A percentile compares a stretch with the other conserved stretches of the same genome.
Conservation (phyloP, 2,113 vertebrate species). For the Dicentrarchus labrax region DNA sequence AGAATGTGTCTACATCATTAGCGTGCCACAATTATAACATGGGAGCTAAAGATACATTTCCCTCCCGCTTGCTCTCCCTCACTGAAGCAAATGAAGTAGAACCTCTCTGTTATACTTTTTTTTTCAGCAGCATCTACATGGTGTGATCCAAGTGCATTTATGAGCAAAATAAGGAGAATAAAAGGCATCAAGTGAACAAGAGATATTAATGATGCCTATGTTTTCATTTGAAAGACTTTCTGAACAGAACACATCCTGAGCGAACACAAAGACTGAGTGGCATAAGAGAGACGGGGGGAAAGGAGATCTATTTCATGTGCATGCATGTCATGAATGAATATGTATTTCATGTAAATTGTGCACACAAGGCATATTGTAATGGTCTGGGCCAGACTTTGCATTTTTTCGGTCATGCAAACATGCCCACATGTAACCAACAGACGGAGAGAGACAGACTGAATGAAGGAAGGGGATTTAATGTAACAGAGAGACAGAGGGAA, state of each 20-base stretch:
- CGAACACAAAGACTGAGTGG: not conserved
- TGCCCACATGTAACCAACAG: constrained; percentile 64
- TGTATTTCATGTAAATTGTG: constrained; percentile 77
- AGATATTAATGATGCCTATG: not conserved
- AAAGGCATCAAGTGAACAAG: constrained; percentile 23
- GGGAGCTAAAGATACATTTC: constrained; percentile 81
- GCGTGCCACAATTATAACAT: constrained; percentile 84
- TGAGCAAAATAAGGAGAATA: constrained; percentile 15
- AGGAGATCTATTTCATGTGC: constrained; percentile 32
- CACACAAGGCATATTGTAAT: constrained; percentile 63
- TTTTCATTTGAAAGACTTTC: constrained; percentile 7
- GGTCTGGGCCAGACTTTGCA: constrained; percentile 66
- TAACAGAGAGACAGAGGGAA: constrained; percentile 13
- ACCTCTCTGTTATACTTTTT: constrained; percentile 41
- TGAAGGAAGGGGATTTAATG: constrained; percentile 38
- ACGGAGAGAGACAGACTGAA: constrained; percentile 28
- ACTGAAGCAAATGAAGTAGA: constrained; percentile 73
- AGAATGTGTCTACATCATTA: constrained; percentile 85
- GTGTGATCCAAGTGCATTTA: constrained; percentile 32
- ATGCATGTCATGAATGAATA: constrained; percentile 67
- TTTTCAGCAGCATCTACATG: constrained; percentile 16
- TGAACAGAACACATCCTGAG: not conserved
- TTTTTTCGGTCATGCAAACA: constrained; percentile 78
- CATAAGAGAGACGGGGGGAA: not conserved
- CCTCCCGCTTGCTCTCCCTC: constrained; percentile 66